A percentile compares a stretch with the other conserved stretches of the same genome.
Evolutionary conservation across 1,140 invertebrate genomes (phyloP).

Genomic region (Orchesella cincta): DNA sequence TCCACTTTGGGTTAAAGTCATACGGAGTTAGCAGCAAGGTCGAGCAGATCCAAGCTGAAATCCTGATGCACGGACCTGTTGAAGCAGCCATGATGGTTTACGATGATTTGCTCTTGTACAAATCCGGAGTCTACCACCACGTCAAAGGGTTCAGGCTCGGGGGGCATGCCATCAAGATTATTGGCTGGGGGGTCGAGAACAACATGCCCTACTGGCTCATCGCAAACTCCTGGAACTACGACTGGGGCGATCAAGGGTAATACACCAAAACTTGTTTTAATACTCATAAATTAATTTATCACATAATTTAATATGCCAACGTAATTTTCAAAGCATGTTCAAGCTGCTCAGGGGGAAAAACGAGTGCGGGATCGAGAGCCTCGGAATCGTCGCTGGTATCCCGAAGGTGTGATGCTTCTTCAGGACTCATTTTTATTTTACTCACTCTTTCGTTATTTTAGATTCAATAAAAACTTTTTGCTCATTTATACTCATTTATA

Average conservation of each 20-base stretch:
- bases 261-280: no score
- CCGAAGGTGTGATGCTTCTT: constrained; percentile 56
- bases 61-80: constrained; percentile 85
- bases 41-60: constrained; percentile 76
- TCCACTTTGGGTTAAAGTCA: constrained; percentile 67
- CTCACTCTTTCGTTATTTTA: no score
- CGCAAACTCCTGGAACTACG: constrained; percentile 88
- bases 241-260: constrained; percentile 78
- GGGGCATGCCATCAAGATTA: constrained; percentile 84
- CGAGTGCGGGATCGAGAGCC: constrained; percentile 82
- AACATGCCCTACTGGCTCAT: constrained; percentile 81
- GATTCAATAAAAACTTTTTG: no score
- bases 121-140: constrained; percentile 82
- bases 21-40: constrained; percentile 70
- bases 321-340: constrained; percentile 62
- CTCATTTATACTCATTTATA: no score
- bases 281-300: background rate
- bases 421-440: background rate
- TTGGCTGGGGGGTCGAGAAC: constrained; percentile 83
- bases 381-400: constrained; percentile 71
- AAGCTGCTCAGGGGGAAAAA: constrained; percentile 80
- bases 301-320: background rate
- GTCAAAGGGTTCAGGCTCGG: constrained; percentile 71
- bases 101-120: constrained; percentile 81
- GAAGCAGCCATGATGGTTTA: constrained; percentile 78